Conservation (phyloP, 1,140 invertebrate species). For the Eurytemora carolleeae region DNA sequence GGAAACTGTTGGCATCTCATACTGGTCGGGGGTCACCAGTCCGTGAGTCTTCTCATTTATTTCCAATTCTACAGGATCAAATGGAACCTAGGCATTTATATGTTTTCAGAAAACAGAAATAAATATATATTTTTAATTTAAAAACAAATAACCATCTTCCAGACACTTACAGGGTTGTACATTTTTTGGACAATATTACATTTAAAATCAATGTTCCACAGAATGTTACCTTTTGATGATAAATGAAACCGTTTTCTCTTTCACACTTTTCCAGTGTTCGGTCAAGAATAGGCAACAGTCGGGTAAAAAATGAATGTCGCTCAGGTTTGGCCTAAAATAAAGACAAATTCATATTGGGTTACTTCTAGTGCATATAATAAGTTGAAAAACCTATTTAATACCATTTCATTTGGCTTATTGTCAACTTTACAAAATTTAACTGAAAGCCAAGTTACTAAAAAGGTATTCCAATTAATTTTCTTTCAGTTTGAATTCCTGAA, state of each 20-base stretch:
- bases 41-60: constrained; percentile 43
- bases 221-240: constrained; percentile 19
- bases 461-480: too few relatives aligned
- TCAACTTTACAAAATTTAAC: too few relatives aligned
- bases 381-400: too few relatives aligned
- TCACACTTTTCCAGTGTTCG: constrained; percentile 47
- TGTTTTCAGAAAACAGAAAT: too few relatives aligned
- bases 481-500: too few relatives aligned
- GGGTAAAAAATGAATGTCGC: constrained; percentile 42
- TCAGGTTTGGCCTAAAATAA: constrained; percentile 41
- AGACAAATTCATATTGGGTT: too few relatives aligned
- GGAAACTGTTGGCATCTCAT: constrained; percentile 32
- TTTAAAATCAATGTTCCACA: constrained; percentile 13
- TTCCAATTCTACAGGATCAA: constrained; percentile 38
- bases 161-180: too few relatives aligned
- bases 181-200: not conserved
- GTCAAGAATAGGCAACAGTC: constrained; percentile 36
- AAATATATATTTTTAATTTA: constrained; percentile 5
- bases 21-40: constrained; percentile 42
- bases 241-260: constrained; percentile 51
- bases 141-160: not conserved
- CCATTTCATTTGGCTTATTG: too few relatives aligned
- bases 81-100: constrained; percentile 36
- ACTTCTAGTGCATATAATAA: too few relatives aligned
- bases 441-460: too few relatives aligned